A percentile compares a stretch with the other conserved stretches of the same genome.
phyloP scores from a whole-genome alignment of 2,888 invertebrate genomes.

The Dioctria rufipes region DNA sequence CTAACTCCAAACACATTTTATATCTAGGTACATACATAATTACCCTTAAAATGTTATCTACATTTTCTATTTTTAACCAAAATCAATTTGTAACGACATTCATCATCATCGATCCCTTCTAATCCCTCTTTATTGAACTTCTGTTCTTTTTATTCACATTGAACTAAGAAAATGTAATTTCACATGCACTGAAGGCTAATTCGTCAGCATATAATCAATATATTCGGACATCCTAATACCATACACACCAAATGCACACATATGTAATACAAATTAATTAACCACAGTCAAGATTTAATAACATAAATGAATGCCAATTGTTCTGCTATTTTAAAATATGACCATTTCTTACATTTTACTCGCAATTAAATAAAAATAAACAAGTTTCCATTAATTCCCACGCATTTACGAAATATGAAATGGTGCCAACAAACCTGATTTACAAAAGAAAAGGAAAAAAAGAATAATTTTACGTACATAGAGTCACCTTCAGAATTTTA shows the following conservation, averaged over 20 bases:
- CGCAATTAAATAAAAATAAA: not conserved
- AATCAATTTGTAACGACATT: conserved; percentile 1
- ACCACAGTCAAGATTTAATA: too few relatives aligned
- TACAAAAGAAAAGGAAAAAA: not conserved
- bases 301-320: too few relatives aligned
- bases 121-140: too few relatives aligned
- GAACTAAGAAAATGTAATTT: too few relatives aligned
- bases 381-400: not conserved
- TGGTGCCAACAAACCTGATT: conserved; percentile 1
- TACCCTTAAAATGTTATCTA: not conserved
- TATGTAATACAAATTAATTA: too few relatives aligned
- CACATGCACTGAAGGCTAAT: too few relatives aligned
- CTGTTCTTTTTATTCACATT: too few relatives aligned
- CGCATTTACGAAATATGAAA: not conserved
- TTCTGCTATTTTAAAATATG: too few relatives aligned
- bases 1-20: not conserved
- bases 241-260: too few relatives aligned
- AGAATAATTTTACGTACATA: not conserved
- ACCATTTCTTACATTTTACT: not conserved
- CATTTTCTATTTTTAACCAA: conserved; percentile 23
- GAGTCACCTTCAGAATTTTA: conserved; percentile 29
- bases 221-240: too few relatives aligned
- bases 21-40: not conserved
- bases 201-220: too few relatives aligned
- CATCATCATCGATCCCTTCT: too few relatives aligned